Base-by-base conservation (phyloP, 2,888 invertebrate species). In the Agonopterix arenella region DNA sequence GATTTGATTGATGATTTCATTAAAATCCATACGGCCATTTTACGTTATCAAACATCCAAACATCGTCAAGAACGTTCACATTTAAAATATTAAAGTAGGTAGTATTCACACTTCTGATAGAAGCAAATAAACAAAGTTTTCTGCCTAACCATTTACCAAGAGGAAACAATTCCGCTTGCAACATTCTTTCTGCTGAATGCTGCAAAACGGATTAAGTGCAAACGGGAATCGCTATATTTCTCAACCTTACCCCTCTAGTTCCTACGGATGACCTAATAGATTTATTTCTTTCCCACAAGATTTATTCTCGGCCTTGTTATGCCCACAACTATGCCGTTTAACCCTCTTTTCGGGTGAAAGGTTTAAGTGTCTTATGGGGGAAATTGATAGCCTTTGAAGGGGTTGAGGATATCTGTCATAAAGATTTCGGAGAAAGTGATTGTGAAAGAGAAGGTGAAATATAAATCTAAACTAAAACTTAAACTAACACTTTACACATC, bases 251-350 rank as follows among this genome's bases (percentile, higher is more conserved):
- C 9, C 43, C 48, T 9, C 10, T 37, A 48, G 37, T n/a, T 47
- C 7, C 28, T 53, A 57, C 50, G 60, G 57, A 54, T 53, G 56
- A 52, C 54, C 54, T 58, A 62, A 52, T 54, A 47, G 56, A 59
- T 59, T 56, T 68, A 68, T 68, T 58, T 58, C 60, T 60, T 52
- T 53, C 55, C 51, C 43, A 46, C 43, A 41, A 47, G 63, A 68
- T 68, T 68, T 67, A 68, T 66, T 36, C 42, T 37, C 54, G 58
- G 55, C 65, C 63, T 58, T 58, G 57, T 59, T 62, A 61, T 61
- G 60, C 57, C 48, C 51, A 45, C 52, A 52, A 49, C 52, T 49
- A 38, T 48, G 49, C 44, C 46, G 46, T 46, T 48, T 53, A 44
- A 44, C 47, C 40, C 41, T 47, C 46, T 10, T n/a, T 18, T n/a